phyloP scores from a whole-genome alignment of 1,140 invertebrate genomes.

The Melipona quadrifasciata region DNA sequence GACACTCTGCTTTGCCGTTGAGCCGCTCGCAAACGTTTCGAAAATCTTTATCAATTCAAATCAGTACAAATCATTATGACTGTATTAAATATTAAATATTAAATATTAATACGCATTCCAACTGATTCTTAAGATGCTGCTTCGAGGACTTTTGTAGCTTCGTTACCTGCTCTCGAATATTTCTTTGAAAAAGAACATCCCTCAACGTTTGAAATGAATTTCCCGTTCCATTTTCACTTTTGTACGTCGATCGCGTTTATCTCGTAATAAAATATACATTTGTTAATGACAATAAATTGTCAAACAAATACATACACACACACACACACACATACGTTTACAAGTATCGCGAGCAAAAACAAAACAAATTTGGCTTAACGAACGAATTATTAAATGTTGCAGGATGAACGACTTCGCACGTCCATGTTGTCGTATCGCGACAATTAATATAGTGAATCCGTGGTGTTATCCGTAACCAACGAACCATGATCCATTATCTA shows the following conservation, averaged over 20 bases:
- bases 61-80: neutral
- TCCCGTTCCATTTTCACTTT: neutral
- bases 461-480: constrained; percentile 1
- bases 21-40: too few species aligned
- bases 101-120: neutral
- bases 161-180: neutral
- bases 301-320: neutral
- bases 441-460: neutral
- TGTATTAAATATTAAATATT: too few species aligned
- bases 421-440: neutral
- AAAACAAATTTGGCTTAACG: neutral
- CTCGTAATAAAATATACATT: neutral
- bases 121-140: neutral
- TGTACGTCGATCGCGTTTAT: neutral
- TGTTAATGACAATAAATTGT: neutral
- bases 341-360: neutral
- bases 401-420: neutral
- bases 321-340: too few species aligned
- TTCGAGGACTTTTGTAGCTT: neutral
- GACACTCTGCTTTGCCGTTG: neutral
- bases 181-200: too few species aligned
- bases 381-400: neutral
- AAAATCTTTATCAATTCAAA: neutral
- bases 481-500: constrained; percentile 23
- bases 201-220: neutral